phyloP scores from a whole-genome alignment of 1,140 invertebrate genomes.

The Nephotettix cincticeps region DNA sequence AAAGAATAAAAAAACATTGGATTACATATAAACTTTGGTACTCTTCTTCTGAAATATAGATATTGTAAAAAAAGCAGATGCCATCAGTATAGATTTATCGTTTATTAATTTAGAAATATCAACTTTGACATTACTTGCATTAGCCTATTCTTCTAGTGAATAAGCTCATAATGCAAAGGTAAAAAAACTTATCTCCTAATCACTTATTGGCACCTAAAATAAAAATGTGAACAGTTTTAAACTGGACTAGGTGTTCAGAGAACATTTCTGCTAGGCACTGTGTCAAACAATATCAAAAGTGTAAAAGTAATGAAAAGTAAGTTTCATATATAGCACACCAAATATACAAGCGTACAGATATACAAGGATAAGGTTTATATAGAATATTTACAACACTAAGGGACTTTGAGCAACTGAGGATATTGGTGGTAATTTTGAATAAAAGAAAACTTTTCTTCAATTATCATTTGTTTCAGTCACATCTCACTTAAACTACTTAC shows the following conservation, averaged over 20 bases:
- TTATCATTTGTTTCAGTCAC: no score
- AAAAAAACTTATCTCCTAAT: background rate
- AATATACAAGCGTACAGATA: background rate
- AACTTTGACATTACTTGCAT: no score
- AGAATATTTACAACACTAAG: slow-evolving; percentile 7
- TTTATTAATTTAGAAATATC: no score
- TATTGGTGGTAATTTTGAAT: no score
- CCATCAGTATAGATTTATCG: no score
- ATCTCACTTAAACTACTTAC: no score
- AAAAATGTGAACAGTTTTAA: background rate
- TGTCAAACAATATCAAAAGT: slow-evolving; percentile 17
- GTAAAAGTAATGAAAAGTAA: slow-evolving; percentile 14
- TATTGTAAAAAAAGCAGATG: no score
- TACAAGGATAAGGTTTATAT: background rate
- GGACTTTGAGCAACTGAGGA: slow-evolving; percentile 1
- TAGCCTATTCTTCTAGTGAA: no score
- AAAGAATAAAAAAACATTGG: no score
- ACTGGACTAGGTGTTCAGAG: background rate
- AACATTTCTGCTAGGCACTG: slow-evolving; percentile 1
- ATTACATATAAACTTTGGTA: no score
- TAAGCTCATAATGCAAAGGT: background rate
- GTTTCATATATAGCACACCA: background rate
- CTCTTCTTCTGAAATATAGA: no score
- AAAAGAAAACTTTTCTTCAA: no score
- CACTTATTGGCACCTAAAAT: background rate